These are phyloP conservation scores for Sipha flava DNA, from an alignment of 1,140 invertebrate genomes.

Conservation along the genomic window DNA sequence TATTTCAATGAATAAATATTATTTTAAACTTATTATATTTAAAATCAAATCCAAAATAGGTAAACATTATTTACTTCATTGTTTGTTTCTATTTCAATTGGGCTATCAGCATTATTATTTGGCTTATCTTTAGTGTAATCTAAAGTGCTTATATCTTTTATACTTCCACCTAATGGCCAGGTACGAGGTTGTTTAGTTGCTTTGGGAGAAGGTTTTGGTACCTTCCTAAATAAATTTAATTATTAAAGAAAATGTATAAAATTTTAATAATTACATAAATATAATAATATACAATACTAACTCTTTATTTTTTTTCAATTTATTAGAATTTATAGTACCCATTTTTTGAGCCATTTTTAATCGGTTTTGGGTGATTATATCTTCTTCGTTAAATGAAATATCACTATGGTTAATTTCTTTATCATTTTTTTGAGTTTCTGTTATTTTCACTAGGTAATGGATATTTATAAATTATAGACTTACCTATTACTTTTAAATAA, in stretches of 20 bases:
- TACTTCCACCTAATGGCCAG: slow-evolving; percentile 77
- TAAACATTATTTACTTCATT: slow-evolving; percentile 49
- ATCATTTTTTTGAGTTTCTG: neutral
- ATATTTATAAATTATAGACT: neutral
- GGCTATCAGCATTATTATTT: slow-evolving; percentile 51
- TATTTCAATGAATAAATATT: neutral
- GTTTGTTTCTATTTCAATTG: slow-evolving; percentile 50
- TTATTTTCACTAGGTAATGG: neutral
- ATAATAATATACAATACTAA: slow-evolving; percentile 41
- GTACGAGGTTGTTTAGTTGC: slow-evolving; percentile 79
- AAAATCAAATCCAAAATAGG: neutral
- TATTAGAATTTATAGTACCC: slow-evolving; percentile 56
- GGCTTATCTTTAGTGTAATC: slow-evolving; percentile 77
- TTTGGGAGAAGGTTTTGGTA: slow-evolving; percentile 55
- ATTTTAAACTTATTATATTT: neutral
- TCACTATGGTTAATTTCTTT: neutral
- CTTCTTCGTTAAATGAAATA: slow-evolving; percentile 46
- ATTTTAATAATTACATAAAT: neutral
- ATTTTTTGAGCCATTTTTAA: slow-evolving; percentile 50
- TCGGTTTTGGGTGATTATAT: slow-evolving; percentile 58
- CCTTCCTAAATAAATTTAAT: slow-evolving; percentile 49
- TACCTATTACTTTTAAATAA: no score
- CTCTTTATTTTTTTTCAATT: slow-evolving; percentile 50
- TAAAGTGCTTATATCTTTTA: slow-evolving; percentile 66
- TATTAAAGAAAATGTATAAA: neutral